phyloP scores from a whole-genome alignment of 2,888 invertebrate genomes.

The Azorinus chamasolen region DNA sequence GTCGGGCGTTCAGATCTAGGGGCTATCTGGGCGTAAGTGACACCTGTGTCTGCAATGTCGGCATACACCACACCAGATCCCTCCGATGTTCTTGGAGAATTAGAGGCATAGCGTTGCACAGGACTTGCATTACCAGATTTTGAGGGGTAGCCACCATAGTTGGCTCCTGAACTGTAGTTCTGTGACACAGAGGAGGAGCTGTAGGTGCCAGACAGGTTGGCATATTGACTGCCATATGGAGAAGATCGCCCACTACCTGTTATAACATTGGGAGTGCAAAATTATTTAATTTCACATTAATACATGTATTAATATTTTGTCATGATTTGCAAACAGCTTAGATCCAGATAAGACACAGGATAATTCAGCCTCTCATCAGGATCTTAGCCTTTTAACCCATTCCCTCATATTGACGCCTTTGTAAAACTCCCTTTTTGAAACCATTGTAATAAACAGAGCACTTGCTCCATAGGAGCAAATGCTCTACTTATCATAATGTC shows the following conservation, averaged over 20 bases:
- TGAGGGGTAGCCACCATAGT: constrained; percentile 49
- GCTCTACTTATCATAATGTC: too few relatives aligned
- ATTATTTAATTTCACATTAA: too few relatives aligned
- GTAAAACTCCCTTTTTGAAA: too few relatives aligned
- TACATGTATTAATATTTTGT: too few relatives aligned
- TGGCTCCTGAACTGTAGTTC: constrained; percentile 29
- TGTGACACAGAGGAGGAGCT: constrained; percentile 24
- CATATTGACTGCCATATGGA: constrained; percentile 74
- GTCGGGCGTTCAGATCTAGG: constrained; percentile 70
- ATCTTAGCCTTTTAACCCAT: too few relatives aligned
- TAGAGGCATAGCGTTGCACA: constrained; percentile 38
- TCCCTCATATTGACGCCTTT: too few relatives aligned
- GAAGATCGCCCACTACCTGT: constrained; percentile 65
- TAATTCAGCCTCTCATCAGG: too few relatives aligned
- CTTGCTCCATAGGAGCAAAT: too few relatives aligned
- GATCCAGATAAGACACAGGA: too few relatives aligned
- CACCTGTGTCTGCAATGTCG: constrained; percentile 42
- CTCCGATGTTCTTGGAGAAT: constrained; percentile 22
- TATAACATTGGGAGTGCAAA: too few relatives aligned
- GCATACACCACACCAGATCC: constrained; percentile 46
- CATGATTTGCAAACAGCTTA: too few relatives aligned
- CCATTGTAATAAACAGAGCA: too few relatives aligned
- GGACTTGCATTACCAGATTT: constrained; percentile 20
- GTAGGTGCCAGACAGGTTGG: constrained; percentile 64
- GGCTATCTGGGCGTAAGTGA: constrained; percentile 65